These are phyloP conservation scores for Argentina silus DNA, from an alignment of 2,797 vertebrate species.

Conservation along the genomic window DNA sequence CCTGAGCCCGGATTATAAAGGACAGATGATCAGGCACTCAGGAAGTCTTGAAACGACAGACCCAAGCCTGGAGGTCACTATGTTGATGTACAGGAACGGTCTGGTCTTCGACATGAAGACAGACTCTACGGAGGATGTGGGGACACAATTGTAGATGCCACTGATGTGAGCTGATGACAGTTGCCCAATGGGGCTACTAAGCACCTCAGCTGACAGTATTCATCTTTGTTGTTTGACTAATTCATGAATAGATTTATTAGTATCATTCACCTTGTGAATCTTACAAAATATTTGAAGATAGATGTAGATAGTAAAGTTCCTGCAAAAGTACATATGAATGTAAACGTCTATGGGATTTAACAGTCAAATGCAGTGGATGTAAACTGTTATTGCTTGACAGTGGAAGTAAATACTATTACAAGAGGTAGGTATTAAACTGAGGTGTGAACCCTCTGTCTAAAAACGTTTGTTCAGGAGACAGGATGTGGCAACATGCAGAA, in stretches of 20 bases:
- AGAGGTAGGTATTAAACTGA: neutral
- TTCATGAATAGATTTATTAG: too few species aligned
- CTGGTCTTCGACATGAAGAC: slow-evolving; percentile 66
- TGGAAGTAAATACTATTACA: neutral
- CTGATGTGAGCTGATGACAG: neutral
- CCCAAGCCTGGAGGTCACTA: slow-evolving; percentile 43
- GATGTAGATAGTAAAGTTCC: too few species aligned
- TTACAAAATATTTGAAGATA: too few species aligned
- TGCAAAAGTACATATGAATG: too few species aligned
- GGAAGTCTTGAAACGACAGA: slow-evolving; percentile 27
- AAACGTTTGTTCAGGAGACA: neutral
- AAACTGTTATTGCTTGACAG: neutral
- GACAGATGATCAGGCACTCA: slow-evolving; percentile 26
- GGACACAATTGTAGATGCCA: neutral
- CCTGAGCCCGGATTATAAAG: slow-evolving; percentile 26
- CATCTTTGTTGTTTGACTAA: too few species aligned
- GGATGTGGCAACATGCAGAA: neutral
- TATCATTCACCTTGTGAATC: too few species aligned
- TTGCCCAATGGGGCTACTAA: too few species aligned
- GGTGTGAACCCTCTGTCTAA: neutral
- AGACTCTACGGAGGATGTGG: slow-evolving; percentile 39
- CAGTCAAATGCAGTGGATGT: neutral
- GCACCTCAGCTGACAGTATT: too few species aligned
- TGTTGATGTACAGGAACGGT: slow-evolving; percentile 66
- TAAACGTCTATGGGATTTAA: too few species aligned